These are phyloP conservation scores for Antechinus flavipes DNA, from an alignment of 2,113 vertebrate genomes.

Conservation along the genomic window DNA sequence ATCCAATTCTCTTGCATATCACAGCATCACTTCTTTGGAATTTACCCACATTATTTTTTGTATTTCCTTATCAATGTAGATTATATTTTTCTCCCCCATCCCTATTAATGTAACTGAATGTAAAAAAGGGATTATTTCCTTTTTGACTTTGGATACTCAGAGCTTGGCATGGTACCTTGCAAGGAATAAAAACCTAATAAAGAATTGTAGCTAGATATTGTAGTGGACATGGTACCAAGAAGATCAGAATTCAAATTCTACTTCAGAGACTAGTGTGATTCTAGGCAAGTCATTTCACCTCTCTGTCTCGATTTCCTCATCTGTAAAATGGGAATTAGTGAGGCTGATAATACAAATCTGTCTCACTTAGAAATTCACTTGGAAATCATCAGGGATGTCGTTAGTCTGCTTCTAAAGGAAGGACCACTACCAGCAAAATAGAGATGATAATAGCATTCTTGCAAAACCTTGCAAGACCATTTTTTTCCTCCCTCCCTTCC, in stretches of 20 bases:
- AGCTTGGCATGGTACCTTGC: background rate
- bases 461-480: too few species aligned
- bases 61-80: background rate
- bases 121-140: background rate
- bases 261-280: background rate
- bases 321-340: constrained; percentile 6
- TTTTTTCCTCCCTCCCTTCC: too few species aligned
- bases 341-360: background rate
- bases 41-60: background rate
- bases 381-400: too few species aligned
- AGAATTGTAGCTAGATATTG: background rate
- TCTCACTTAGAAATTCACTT: too few species aligned
- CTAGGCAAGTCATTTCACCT: background rate
- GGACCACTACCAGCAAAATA: too few species aligned
- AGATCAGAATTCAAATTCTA: background rate
- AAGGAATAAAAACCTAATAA: background rate
- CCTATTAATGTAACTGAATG: background rate
- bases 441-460: too few species aligned
- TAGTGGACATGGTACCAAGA: background rate
- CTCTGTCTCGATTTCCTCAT: constrained; percentile 25
- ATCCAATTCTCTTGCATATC: too few species aligned
- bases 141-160: background rate
- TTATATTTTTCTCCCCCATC: background rate
- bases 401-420: too few species aligned
- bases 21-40: background rate